Percentiles rank a stretch among this genome's conserved stretches.
phyloP scores from a whole-genome alignment of 2,113 vertebrate species.

The Loxodonta africana region DNA sequence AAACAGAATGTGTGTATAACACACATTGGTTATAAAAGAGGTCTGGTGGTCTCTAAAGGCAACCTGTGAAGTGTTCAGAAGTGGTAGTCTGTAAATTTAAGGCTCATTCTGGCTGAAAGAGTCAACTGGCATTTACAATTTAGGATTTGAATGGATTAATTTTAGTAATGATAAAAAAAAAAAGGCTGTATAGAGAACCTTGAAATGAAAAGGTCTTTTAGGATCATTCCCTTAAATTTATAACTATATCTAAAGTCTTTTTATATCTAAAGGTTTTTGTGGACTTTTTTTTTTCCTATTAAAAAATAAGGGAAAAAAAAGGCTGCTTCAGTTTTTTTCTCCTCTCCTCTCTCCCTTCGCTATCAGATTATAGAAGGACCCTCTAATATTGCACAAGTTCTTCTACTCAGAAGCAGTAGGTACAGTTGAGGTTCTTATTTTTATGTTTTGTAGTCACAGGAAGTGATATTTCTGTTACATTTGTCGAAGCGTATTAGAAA shows the following conservation, averaged over 20 bases:
- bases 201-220: background rate
- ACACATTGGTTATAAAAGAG: accelerated
- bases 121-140: background rate
- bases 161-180: background rate
- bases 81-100: no score
- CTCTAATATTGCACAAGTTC: background rate
- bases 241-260: background rate
- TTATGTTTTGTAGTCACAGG: background rate
- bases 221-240: background rate
- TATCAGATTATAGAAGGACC: background rate
- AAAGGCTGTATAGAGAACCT: background rate
- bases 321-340: background rate
- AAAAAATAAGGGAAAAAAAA: background rate
- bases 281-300: background rate
- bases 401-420: background rate
- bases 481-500: background rate
- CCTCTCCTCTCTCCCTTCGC: background rate
- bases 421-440: background rate
- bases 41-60: background rate
- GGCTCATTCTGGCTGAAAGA: background rate
- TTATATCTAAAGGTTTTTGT: background rate
- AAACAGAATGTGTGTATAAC: background rate
- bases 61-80: accelerated
- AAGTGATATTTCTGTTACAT: background rate
- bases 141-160: background rate